Evolutionary conservation across 1,140 invertebrate genomes (phyloP).

Genomic region (Drosophila insularis): DNA sequence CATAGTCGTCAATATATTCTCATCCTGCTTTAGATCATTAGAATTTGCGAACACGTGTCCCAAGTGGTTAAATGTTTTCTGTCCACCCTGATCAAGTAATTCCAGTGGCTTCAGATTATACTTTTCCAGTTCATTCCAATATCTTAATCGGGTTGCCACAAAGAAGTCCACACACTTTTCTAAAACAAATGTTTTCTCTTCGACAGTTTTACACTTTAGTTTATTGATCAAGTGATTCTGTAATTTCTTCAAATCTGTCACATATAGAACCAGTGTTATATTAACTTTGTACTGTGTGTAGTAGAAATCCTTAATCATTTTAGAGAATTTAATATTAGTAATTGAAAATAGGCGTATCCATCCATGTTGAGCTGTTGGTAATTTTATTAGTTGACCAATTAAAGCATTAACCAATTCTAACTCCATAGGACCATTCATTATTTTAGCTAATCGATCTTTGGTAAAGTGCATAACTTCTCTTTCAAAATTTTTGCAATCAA

Average conservation of each 20-base stretch:
- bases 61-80: not conserved
- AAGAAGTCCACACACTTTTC: constrained; percentile 49
- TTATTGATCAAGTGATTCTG: constrained; percentile 41
- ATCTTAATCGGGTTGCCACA: not conserved
- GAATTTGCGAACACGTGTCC: not conserved
- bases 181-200: constrained; percentile 46
- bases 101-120: not conserved
- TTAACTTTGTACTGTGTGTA: constrained; percentile 39
- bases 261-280: constrained; percentile 1
- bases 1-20: not conserved
- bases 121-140: constrained; percentile 16
- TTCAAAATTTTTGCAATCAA: not conserved
- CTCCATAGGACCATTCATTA: not conserved
- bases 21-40: not conserved
- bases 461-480: not conserved
- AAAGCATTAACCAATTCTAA: not conserved
- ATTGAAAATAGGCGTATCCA: not conserved
- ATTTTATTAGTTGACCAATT: not conserved
- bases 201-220: constrained; percentile 44
- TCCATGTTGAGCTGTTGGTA: not conserved
- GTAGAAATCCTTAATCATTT: constrained; percentile 33
- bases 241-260: constrained; percentile 10
- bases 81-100: not conserved
- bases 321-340: not conserved
- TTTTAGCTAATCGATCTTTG: not conserved